A percentile compares a stretch with the other conserved stretches of the same genome.
Evolutionary conservation across 2,113 vertebrate genomes (phyloP).

Genomic region (Falco punctatus): DNA sequence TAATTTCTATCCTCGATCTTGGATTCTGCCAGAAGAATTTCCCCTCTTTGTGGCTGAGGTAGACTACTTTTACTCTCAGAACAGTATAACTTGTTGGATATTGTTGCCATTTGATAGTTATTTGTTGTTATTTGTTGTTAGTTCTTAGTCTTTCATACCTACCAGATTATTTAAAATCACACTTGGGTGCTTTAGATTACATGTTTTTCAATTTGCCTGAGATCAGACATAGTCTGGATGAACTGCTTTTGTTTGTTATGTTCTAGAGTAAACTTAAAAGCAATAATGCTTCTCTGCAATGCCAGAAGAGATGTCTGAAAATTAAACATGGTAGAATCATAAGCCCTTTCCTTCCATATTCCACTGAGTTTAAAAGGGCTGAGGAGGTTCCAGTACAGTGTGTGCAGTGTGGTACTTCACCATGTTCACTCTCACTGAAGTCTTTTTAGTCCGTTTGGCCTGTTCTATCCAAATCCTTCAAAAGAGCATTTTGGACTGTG

Average conservation of each 20-base stretch:
- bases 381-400: not conserved
- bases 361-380: not conserved
- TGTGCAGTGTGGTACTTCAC: not conserved
- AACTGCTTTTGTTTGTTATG: not conserved
- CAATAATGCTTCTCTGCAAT: not conserved
- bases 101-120: not conserved
- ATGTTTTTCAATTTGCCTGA: not conserved
- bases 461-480: not conserved
- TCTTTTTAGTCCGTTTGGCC: not conserved
- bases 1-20: conserved; percentile 95
- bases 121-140: too few relatives aligned
- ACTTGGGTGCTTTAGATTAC: not conserved
- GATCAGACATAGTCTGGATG: not conserved
- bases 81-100: not conserved
- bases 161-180: not conserved
- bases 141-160: not conserved
- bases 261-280: not conserved
- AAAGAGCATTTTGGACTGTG: not conserved
- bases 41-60: conserved; percentile 90
- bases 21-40: conserved; percentile 95
- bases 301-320: not conserved
- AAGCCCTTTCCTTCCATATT: not conserved
- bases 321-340: not conserved
- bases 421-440: not conserved
- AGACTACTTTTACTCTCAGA: not conserved